A percentile compares a stretch with the other conserved stretches of the same genome.
Conservation (phyloP, 2,888 invertebrate genomes). For the Lasioglossum oenotherae region DNA sequence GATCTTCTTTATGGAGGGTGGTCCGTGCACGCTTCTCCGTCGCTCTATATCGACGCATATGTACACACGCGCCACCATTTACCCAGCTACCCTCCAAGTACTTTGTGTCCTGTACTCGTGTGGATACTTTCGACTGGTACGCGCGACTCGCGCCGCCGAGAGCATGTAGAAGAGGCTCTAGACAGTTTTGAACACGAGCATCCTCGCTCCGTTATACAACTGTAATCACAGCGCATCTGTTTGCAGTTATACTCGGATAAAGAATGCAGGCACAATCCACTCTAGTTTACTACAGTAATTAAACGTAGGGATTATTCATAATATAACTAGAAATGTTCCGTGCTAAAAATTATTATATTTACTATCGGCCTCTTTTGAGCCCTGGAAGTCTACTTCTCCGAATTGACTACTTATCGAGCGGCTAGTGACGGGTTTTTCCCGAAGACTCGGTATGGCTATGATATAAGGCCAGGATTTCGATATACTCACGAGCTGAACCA, state of each 20-base stretch:
- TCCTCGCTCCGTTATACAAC: background rate
- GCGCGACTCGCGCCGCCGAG: background rate
- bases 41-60: conserved; percentile 59
- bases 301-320: background rate
- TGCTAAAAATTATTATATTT: background rate
- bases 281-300: background rate
- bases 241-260: background rate
- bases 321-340: background rate
- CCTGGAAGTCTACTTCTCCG: background rate
- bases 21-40: conserved; percentile 70
- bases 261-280: background rate
- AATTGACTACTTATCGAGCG: background rate
- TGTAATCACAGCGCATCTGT: background rate
- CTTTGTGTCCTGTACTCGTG: conserved; percentile 6
- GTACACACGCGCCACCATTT: conserved; percentile 61
- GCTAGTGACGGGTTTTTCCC: background rate
- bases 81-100: conserved; percentile 27
- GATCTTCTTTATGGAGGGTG: conserved; percentile 83
- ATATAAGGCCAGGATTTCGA: background rate
- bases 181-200: background rate
- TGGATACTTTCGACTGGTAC: conserved; percentile 24
- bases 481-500: background rate
- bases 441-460: background rate
- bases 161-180: background rate
- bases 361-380: background rate